Conservation (phyloP, 2,888 invertebrate species). For the Tanaodytes sp. region DNA sequence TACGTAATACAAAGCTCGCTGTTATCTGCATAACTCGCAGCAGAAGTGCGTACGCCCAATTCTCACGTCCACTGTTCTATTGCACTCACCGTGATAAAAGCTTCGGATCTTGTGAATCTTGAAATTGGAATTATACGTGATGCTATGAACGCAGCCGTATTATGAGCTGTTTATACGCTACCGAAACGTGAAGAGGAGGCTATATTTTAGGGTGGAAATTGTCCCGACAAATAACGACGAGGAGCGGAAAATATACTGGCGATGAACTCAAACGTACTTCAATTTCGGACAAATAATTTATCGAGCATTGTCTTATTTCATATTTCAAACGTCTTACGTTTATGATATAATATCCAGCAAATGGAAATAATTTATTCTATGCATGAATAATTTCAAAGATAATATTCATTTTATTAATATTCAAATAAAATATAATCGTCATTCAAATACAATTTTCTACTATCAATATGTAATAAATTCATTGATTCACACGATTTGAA, state of each 20-base stretch:
- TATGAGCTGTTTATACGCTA: constrained; percentile 40
- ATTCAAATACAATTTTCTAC: no score
- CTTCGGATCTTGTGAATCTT: constrained; percentile 41
- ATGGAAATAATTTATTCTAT: no score
- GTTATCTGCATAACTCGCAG: constrained; percentile 62
- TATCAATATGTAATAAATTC: no score
- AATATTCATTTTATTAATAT: no score
- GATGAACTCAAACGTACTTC: constrained; percentile 12
- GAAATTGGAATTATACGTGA: constrained; percentile 50
- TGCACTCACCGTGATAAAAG: constrained; percentile 28
- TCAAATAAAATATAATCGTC: no score
- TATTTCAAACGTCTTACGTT: background rate
- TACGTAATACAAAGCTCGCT: constrained; percentile 59
- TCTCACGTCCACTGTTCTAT: constrained; percentile 39
- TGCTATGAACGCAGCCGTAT: constrained; percentile 31
- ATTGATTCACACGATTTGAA: no score
- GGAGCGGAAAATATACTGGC: constrained; percentile 9
- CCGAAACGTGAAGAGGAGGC: constrained; percentile 6
- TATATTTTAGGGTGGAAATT: constrained; percentile 23
- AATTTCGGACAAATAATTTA: background rate
- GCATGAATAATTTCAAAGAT: no score
- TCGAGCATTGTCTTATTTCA: background rate
- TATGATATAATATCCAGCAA: background rate
- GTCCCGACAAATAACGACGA: constrained; percentile 18
- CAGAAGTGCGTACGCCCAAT: constrained; percentile 56